phyloP scores from a whole-genome alignment of 2,113 vertebrate genomes.

The Stomatorhinus ivindoensis region DNA sequence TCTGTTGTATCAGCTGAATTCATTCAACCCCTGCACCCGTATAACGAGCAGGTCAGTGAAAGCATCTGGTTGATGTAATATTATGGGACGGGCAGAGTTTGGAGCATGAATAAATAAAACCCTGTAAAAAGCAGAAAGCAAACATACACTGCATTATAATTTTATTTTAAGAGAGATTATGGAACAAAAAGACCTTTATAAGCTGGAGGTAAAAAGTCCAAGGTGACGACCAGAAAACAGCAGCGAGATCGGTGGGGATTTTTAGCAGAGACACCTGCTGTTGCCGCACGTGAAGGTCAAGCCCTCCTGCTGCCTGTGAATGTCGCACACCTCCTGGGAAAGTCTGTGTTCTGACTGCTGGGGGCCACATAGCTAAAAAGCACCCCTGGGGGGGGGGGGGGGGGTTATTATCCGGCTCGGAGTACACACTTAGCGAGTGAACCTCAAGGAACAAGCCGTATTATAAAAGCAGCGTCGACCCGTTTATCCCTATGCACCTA shows the following conservation, averaged over 20 bases:
- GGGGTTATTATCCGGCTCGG: not conserved
- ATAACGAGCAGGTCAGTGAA: not conserved
- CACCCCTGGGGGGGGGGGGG: not conserved
- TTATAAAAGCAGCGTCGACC: not conserved
- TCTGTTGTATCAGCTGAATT: not conserved
- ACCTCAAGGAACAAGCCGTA: not conserved
- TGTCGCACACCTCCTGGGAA: not conserved
- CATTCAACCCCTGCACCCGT: not conserved
- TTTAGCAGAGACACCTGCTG: not conserved
- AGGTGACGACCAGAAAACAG: not conserved
- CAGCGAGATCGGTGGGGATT: not conserved
- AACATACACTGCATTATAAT: not conserved
- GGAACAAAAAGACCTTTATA: not conserved
- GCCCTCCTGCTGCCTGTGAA: not conserved
- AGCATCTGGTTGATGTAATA: conserved; percentile 8
- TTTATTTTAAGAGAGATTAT: not conserved
- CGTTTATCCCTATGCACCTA: not conserved
- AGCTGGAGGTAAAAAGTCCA: not conserved
- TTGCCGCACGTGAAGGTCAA: not conserved
- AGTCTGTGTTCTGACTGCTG: not conserved
- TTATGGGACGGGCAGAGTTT: not conserved
- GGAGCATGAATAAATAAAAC: not conserved
- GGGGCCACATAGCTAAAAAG: not conserved
- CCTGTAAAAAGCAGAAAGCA: not conserved
- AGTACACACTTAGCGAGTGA: not conserved